Conservation (phyloP, 1,140 invertebrate genomes). For the Cotesia glomerata region DNA sequence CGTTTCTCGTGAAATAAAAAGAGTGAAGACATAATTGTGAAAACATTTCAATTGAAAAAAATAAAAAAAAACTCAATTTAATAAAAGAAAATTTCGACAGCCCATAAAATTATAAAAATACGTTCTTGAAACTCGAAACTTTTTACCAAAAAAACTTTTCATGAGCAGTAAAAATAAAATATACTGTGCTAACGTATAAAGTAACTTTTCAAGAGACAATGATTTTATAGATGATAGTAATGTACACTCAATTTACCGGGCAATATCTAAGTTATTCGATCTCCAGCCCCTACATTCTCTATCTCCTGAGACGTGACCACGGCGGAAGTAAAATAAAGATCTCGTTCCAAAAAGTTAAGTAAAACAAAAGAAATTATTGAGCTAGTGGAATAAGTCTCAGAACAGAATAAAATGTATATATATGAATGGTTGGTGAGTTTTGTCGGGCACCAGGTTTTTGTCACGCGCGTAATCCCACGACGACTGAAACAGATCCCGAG, state of each 20-base stretch:
- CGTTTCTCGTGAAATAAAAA: too few relatives aligned
- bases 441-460: neutral
- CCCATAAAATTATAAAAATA: too few relatives aligned
- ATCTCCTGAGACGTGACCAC: neutral
- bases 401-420: too few relatives aligned
- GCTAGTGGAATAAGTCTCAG: neutral
- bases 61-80: too few relatives aligned
- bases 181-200: neutral
- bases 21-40: too few relatives aligned
- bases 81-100: too few relatives aligned
- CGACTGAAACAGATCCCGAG: neutral
- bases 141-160: too few relatives aligned
- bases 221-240: neutral
- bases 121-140: too few relatives aligned
- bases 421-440: neutral
- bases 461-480: constrained; percentile 6
- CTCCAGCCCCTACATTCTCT: neutral
- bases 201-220: neutral
- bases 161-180: too few relatives aligned
- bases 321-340: neutral
- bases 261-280: constrained; percentile 5
- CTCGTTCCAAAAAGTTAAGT: neutral
- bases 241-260: neutral
- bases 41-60: too few relatives aligned
- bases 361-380: neutral